Base-by-base conservation (phyloP, 2,113 vertebrate genomes). In the Genyomyrus donnyi region DNA sequence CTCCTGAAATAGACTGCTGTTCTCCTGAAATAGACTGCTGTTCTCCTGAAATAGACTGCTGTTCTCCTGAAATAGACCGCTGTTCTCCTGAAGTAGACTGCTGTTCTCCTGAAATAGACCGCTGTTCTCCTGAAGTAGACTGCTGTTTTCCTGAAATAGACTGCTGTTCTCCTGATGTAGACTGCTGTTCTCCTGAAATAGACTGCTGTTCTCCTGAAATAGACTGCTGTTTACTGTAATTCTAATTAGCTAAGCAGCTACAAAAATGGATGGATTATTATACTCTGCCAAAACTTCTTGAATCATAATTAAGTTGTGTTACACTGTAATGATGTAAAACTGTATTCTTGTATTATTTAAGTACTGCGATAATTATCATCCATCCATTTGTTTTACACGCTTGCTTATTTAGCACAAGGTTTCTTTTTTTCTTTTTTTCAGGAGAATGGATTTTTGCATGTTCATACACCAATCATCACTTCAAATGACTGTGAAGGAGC, bases 401-500 rank as follows among this genome's bases (percentile, higher is more conserved):
- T 62, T 24, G 24, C 56, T 3, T 62, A n/a, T 62, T 8, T 62
- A 62, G 7, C 56, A n/a, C 2, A n/a, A n/a, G 56, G 19, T 56
- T 7, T 80, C 86, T 89, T 31, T 89, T 87, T 35, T 56, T 3
- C 2, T 56, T 92, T 83, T 56, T 45, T 50, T 21, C 88, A 99
- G 98, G 94, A 96, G 89, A 96, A 95, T 87, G 97, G 97, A 45
- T 99, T 97, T 1, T 24, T 97, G 35, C 97, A 99, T 87, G 96
- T 99, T 92, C 98, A 99, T 94, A 99, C 98, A 5, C 98, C 98
- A 9, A 56, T 98, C 87, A 98, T 99, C 94, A 99, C 98, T n/a
- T 98, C 98, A 52, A 99, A 99, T 90, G 98, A 99, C 93, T 99
- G 98, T 87, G 98, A 99, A 93, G 98, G 98, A 3, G 98, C 97